Evolutionary conservation across 2,797 vertebrate genomes (phyloP), one percentile per base, ranked within the genome.

Genomic region (Enteromius trimaculatus): DNA sequence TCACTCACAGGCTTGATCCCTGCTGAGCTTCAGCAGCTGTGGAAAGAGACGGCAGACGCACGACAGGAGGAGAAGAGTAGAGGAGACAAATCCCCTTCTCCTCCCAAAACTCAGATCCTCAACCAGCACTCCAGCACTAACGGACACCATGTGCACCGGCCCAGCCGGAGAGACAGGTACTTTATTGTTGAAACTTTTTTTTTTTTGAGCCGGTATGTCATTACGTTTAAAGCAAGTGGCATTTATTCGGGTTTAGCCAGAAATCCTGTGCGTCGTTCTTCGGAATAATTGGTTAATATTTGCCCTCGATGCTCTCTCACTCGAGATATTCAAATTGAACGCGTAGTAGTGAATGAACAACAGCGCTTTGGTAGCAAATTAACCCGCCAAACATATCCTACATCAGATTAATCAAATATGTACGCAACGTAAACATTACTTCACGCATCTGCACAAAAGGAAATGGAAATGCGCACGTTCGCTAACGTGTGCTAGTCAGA

Each of bases 1-100:
- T 94, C 93, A 92, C 94, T 94, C 93, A 93, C 93, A 96, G 96
- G 95, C 92, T 94, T 96, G 93, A 95, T 95, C 94, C 95, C 95
- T 93, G 89, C 93, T 88, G 96, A 96, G 90, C 93, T 96, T 87
- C 96, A 96, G 92, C 95, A 96, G 93, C 94, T 96, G 90, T 96
- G 96, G 95, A 96, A 96, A 93, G 96, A 97, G 91, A 94, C 95
- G 1, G 62, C 87, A 91, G 95, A 88, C 88, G 92, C 86, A 92
- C 74, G 92, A 66, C 91, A 93, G 13, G 96, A 96, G 85, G 96
- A 96, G 88, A 91, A 91, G 85, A 90, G 72, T 49, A 82, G 79
- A 29, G 91, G 86, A 37, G 94, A 95, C 75, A 87, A 85, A 77
- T 95, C 94, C 78, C 94, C 95, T 0, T 93, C 93, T 0, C 90